Evolutionary conservation across 2,888 invertebrate species (phyloP).

Genomic region (Melanophora roralis): DNA sequence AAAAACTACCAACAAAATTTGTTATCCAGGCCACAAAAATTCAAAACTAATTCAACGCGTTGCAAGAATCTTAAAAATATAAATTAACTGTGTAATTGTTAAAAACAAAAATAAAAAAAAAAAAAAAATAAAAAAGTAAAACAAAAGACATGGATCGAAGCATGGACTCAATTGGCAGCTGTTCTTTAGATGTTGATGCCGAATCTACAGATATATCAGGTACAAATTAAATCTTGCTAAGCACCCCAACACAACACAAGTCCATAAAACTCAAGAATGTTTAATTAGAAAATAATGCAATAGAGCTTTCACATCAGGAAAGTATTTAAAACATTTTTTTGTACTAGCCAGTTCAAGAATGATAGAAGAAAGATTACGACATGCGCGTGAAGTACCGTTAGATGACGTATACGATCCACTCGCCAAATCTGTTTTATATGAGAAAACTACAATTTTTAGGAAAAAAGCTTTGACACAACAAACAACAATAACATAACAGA

Average conservation of each 20-base stretch:
- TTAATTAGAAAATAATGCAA: no score
- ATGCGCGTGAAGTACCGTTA: no score
- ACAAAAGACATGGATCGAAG: constrained; percentile 82
- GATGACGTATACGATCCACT: no score
- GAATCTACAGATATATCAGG: constrained; percentile 85
- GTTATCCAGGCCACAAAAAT: constrained; percentile 21
- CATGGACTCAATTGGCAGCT: constrained; percentile 91
- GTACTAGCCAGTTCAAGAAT: no score
- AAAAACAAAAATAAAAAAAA: constrained; percentile 9
- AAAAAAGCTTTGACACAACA: no score
- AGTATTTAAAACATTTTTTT: no score
- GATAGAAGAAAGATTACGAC: no score
- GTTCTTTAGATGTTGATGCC: constrained; percentile 90
- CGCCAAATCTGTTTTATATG: no score
- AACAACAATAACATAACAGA: no score
- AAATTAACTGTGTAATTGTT: not conserved
- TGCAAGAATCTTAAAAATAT: not conserved
- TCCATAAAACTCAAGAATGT: no score
- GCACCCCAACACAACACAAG: constrained; percentile 1
- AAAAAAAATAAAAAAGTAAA: not conserved
- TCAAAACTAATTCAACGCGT: constrained; percentile 13
- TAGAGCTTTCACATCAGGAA: no score
- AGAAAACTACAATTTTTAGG: no score
- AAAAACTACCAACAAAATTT: constrained; percentile 39
- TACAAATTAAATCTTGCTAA: constrained; percentile 76